Conservation (phyloP, 2,888 invertebrate genomes). For the Athripsodes cinereus region DNA sequence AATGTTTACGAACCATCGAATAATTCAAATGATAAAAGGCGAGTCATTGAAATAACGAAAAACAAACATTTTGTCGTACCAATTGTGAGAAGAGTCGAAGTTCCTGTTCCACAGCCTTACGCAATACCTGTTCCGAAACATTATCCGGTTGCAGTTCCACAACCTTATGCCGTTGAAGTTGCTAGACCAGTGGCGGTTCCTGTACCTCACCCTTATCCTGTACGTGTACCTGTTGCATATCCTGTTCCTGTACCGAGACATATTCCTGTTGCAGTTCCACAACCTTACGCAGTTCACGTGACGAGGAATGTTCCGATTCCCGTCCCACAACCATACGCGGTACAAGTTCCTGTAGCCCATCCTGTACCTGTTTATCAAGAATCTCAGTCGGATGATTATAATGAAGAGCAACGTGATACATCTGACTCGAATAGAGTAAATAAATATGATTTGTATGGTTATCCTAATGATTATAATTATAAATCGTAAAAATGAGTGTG, state of each 20-base stretch:
- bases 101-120: constrained; percentile 31
- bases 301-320: neutral
- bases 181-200: neutral
- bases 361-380: neutral
- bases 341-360: neutral
- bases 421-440: too few relatives aligned
- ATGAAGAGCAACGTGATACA: too few relatives aligned
- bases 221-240: constrained; percentile 45
- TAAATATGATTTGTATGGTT: too few relatives aligned
- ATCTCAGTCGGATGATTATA: too few relatives aligned
- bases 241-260: constrained; percentile 53
- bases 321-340: neutral
- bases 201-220: constrained; percentile 35
- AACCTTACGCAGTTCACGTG: constrained; percentile 42
- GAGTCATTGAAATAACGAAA: constrained; percentile 18
- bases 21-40: neutral
- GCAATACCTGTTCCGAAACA: constrained; percentile 21
- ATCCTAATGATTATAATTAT: too few relatives aligned
- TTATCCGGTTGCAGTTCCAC: constrained; percentile 50
- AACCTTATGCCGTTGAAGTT: constrained; percentile 53
- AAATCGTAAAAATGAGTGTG: too few relatives aligned
- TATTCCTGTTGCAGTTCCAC: constrained; percentile 52
- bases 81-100: constrained; percentile 42
- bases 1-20: too few relatives aligned
- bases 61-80: constrained; percentile 16